Base-by-base conservation (phyloP, 2,888 invertebrate genomes). In the Gastracanthus pulcherrimus region DNA sequence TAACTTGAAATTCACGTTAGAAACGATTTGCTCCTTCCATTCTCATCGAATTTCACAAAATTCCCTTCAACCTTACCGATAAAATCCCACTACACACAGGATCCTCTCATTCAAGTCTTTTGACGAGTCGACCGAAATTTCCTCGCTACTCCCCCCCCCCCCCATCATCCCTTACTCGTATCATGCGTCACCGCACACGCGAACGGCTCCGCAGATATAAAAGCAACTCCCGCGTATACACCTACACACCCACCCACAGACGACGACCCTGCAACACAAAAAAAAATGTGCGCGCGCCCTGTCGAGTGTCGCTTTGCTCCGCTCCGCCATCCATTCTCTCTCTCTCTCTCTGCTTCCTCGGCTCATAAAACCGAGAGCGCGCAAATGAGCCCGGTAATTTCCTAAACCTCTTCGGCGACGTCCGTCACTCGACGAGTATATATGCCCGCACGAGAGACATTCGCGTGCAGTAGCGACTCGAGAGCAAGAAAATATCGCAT, bases 361-460 rank as follows among this genome's bases (percentile, higher is more conserved):
- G 45, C 70, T 76, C 82, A 70, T 82, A 82, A 82, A 82, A 34
- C 60, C 64, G 45, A 76, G 77, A 74, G 76, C 81, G 84, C 84
- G 84, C 85, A 84, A 85, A 85, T 81, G 84, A 85, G 84, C 76
- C 64, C 82, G 80, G 83, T 85, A 85, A 86, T 86, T 85, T 84
- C 86, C 84, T 84, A 82, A 85, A 84, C 82, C 84, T 84, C 70
- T 82, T 66, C 34, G 69, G 72, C 76, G 67, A 78, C 81, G 71
- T 76, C 89, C 88, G 88, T 89, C 89, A 82, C 80, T 80, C 76
- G 45, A 58, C 82, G 80, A 1, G 45, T 34, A 48, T 36, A 55
- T 45, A 29, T 38, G 1, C 16, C 3, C 13, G 55, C 55, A 31
- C n/a, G n/a, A n/a, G n/a, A n/a, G 48, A 31, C 45, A 62, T 19